phyloP scores from a whole-genome alignment of 2,113 vertebrate genomes.

The Meles meles region DNA sequence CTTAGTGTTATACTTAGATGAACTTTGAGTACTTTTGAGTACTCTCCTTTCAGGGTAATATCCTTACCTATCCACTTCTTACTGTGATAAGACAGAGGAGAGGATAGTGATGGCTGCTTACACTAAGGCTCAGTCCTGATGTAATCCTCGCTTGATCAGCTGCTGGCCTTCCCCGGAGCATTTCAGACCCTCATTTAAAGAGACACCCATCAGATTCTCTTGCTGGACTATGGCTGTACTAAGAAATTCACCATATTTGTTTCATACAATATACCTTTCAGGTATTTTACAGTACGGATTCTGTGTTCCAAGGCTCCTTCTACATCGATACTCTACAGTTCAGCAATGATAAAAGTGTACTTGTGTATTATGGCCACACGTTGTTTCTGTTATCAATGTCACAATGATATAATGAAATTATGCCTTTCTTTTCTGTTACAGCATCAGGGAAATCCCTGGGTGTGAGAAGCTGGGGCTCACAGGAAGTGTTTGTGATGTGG shows the following conservation, averaged over 20 bases:
- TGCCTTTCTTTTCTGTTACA: not conserved
- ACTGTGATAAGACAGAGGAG: not conserved
- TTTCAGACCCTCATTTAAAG: not conserved
- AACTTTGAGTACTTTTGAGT: not conserved
- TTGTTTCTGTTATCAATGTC: not conserved
- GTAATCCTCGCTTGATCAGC: not conserved
- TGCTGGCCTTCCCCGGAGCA: not conserved
- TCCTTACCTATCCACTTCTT: not conserved
- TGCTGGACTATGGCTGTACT: not conserved
- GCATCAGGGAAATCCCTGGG: not conserved
- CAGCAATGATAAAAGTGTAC: not conserved
- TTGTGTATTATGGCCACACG: not conserved
- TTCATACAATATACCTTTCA: not conserved
- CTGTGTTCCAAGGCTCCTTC: not conserved
- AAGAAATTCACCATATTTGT: not conserved
- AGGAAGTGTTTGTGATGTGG: fast-evolving
- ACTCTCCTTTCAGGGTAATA: not conserved
- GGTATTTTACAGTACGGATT: not conserved
- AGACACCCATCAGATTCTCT: no score
- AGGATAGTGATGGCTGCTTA: not conserved
- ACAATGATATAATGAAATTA: no score
- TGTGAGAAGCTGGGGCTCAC: no score
- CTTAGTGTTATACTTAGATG: not conserved
- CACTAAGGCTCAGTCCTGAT: not conserved
- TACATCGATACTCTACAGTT: not conserved